These are phyloP conservation scores for Drosophila barbarae DNA, from an alignment of 2,888 invertebrate genomes.

Conservation along the genomic window DNA sequence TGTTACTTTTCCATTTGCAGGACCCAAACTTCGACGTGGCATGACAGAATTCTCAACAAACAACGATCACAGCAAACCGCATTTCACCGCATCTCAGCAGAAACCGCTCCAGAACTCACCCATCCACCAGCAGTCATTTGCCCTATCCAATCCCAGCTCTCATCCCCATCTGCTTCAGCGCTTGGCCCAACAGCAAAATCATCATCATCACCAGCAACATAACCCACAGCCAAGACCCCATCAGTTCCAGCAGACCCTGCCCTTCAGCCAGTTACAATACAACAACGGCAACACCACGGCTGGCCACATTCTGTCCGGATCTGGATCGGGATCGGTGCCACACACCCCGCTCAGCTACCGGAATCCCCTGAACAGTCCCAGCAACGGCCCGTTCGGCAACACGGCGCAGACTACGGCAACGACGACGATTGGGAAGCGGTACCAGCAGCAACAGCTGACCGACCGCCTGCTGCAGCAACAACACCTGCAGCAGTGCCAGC, in stretches of 20 bases:
- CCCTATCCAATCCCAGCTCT: constrained; percentile 48
- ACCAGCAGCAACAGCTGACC: constrained; percentile 75
- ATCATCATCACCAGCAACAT: constrained; percentile 39
- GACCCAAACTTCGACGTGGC: constrained; percentile 79
- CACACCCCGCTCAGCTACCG: constrained; percentile 76
- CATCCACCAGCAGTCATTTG: constrained; percentile 54
- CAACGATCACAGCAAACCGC: constrained; percentile 79
- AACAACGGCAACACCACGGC: constrained; percentile 70
- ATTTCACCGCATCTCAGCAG: constrained; percentile 70
- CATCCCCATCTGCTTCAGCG: constrained; percentile 58
- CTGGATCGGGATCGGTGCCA: constrained; percentile 65
- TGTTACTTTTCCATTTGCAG: constrained; percentile 60
- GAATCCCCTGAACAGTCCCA: constrained; percentile 78
- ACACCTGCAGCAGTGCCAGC: constrained; percentile 74
- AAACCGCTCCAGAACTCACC: constrained; percentile 78
- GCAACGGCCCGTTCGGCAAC: constrained; percentile 69
- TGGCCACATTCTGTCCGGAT: constrained; percentile 58
- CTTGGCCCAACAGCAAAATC: constrained; percentile 53
- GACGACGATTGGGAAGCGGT: constrained; percentile 60
- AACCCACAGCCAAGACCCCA: constrained; percentile 22
- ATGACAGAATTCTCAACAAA: constrained; percentile 80
- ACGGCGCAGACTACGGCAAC: constrained; percentile 25
- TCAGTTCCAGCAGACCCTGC: constrained; percentile 47
- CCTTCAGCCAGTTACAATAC: constrained; percentile 47
- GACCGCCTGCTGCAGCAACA: constrained; percentile 77